Conservation (phyloP, 2,113 vertebrate species). For the Hyla sarda region DNA sequence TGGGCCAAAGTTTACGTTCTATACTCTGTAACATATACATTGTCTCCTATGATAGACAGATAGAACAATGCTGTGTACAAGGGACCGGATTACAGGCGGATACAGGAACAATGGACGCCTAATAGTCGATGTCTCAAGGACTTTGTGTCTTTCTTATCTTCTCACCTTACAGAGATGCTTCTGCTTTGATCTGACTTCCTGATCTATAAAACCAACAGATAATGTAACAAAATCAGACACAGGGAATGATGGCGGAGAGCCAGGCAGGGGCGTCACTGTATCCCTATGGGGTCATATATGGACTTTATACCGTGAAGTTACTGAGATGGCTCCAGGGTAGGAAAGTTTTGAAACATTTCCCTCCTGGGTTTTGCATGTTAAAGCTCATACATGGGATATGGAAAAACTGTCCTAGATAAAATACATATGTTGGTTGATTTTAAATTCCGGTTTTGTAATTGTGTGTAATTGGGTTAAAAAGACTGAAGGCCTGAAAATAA, state of each 20-base stretch:
- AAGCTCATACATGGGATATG: no score
- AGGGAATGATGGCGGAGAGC: background rate
- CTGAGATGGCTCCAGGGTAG: no score
- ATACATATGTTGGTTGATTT: no score
- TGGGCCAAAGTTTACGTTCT: background rate
- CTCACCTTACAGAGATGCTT: background rate
- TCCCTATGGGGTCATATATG: background rate
- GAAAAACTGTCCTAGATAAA: no score
- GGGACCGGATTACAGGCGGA: background rate
- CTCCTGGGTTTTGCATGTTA: no score
- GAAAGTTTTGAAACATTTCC: no score
- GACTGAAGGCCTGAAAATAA: no score
- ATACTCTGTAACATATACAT: background rate
- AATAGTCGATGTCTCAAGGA: slow-evolving; percentile 23
- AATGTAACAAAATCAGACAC: background rate
- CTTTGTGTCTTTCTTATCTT: slow-evolving; percentile 24
- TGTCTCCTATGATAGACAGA: background rate
- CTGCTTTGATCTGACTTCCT: background rate
- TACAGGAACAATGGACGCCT: background rate
- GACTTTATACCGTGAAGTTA: background rate
- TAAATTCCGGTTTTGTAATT: no score
- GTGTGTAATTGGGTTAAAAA: no score
- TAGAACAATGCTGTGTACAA: background rate
- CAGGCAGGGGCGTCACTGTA: background rate
- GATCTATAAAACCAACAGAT: background rate